Evolutionary conservation across 2,113 vertebrate genomes (phyloP).

Genomic region (Pongo pygmaeus): DNA sequence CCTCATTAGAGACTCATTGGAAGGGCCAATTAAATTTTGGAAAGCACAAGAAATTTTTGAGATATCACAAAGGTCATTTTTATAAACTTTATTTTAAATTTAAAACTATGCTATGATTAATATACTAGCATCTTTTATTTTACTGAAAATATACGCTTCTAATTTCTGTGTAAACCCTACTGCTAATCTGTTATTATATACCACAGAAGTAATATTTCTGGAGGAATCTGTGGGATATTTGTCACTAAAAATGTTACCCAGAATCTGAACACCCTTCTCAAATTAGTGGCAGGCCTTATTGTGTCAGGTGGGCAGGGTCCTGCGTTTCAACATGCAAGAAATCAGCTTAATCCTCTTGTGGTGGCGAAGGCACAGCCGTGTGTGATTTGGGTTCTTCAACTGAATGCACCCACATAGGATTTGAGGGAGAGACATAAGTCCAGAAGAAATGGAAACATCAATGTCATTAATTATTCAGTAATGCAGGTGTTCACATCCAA

Average conservation of each 20-base stretch:
- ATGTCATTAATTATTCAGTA: not conserved
- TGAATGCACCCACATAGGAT: not conserved
- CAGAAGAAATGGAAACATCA: accelerated
- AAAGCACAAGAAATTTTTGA: not conserved
- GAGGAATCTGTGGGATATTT: not conserved
- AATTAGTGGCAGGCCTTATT: not conserved
- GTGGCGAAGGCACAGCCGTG: accelerated
- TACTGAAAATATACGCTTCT: not conserved
- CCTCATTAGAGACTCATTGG: slow-evolving; percentile 29
- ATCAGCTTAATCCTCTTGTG: not conserved
- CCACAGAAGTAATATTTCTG: not conserved
- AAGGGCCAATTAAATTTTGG: not conserved
- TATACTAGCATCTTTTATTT: not conserved
- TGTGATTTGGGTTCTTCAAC: not conserved
- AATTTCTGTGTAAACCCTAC: not conserved
- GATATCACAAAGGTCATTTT: slow-evolving; percentile 26
- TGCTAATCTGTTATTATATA: not conserved
- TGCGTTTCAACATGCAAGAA: accelerated
- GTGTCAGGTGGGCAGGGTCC: not conserved
- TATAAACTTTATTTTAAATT: not conserved
- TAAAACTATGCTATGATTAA: not conserved
- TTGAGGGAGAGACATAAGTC: not conserved
- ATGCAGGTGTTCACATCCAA: not conserved
- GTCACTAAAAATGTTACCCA: not conserved
- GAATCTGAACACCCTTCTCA: not conserved